Evolutionary conservation across 2,797 vertebrate genomes (phyloP), one percentile per base, ranked within the genome.

Genomic region (Borostomias antarcticus): DNA sequence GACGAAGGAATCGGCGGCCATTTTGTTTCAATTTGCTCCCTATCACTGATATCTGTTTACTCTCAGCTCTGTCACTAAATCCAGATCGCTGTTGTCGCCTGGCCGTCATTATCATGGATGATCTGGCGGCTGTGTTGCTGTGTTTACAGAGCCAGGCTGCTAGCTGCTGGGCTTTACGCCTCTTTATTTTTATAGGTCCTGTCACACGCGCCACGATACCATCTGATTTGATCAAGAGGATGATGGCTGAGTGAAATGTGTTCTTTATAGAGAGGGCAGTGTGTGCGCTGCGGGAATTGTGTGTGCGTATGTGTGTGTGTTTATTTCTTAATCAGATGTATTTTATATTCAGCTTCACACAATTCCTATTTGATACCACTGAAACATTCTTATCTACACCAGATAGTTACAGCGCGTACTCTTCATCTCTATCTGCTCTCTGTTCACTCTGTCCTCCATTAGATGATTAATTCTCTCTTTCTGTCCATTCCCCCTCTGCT

Each of bases 1-100:
- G n/a, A 29, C 28, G 9, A 47, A 47, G 7, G 2, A 15, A 73
- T 83, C 73, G 17, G 45, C 73, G 54, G 61, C 77, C 80, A 86
- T 89, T 86, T 89, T 86, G 75, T 87, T 87, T 81, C 77, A 84
- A 82, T 88, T 83, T 85, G 83, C 81, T 80, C 76, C n/a, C 72
- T 70, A 81, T 85, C 79, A 54, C 52, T 0, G 54, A 74, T 77
- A 82, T 85, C 76, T 74, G 75, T 57, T 65, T 80, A 58, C 70
- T 73, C 70, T 81, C 76, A 72, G 74, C 77, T 73, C 66, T 62
- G 78, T 80, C 50, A 68, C 73, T 75, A 72, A 40, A 68, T 78
- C 72, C 73, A 69, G 82, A 84, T 82, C 78, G 76, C 66, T 51
- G 81, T 87, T 85, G 81, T 84, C 74, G 67, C 79, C 80, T 81